These are phyloP conservation scores for Polypedilum pembai DNA, from an alignment of 1,140 invertebrate genomes.

Conservation along the genomic window DNA sequence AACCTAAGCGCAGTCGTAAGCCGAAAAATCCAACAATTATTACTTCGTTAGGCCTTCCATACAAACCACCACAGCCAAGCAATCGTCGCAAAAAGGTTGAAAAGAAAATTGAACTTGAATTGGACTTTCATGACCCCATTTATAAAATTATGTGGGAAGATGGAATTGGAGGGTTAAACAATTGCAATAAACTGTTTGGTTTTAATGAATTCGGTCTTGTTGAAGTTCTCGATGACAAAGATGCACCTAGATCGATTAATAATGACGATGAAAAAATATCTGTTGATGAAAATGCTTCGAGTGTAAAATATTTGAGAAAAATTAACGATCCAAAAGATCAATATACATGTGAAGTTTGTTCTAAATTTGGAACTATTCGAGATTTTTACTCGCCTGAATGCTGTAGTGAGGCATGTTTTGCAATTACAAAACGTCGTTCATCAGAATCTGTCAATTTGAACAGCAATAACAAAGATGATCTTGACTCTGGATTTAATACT, in stretches of 20 bases:
- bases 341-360: background rate
- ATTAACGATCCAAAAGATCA: slow-evolving; percentile 19
- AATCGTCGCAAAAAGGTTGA: background rate
- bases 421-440: background rate
- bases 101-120: slow-evolving; percentile 4
- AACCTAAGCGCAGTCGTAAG: background rate
- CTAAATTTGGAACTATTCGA: slow-evolving; percentile 17
- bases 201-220: slow-evolving; percentile 16
- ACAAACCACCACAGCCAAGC: background rate
- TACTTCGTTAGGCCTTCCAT: background rate
- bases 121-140: slow-evolving; percentile 21
- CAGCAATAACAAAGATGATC: background rate
- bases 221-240: background rate
- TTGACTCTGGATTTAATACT: background rate
- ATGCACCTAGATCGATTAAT: background rate
- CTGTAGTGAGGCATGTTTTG: background rate
- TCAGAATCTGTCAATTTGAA: background rate
- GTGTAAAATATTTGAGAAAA: background rate
- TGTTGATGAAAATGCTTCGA: background rate
- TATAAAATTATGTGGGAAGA: background rate
- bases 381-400: slow-evolving; percentile 22
- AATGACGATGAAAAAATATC: background rate
- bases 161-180: background rate
- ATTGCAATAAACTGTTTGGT: slow-evolving; percentile 11
- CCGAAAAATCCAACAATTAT: slow-evolving; percentile 22